Evolutionary conservation across 2,113 vertebrate species (phyloP).

Genomic region (Sphyrna mokarran): DNA sequence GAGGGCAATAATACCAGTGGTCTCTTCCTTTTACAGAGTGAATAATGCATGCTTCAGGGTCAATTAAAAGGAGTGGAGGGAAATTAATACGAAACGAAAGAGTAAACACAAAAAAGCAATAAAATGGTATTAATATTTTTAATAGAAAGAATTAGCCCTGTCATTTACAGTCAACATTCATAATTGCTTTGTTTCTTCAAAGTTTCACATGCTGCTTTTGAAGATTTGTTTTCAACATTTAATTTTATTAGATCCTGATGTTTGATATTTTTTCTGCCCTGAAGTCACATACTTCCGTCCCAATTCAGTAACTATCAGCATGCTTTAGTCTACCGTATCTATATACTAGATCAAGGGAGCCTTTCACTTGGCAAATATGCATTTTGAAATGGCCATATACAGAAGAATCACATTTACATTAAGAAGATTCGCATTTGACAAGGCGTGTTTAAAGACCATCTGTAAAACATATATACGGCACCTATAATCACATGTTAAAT

Average conservation of each 20-base stretch:
- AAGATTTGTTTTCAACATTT: slow-evolving; percentile 12
- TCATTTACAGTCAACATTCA: not conserved
- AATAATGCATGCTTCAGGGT: not conserved
- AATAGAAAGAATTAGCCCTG: not conserved
- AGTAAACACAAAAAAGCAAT: not conserved
- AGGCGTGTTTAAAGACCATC: not conserved
- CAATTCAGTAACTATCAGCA: not conserved
- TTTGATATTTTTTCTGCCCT: slow-evolving; percentile 22
- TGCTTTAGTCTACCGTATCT: not conserved
- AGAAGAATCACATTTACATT: no score
- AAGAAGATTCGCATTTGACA: not conserved
- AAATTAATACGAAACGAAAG: not conserved
- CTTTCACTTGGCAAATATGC: not conserved
- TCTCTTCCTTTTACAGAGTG: not conserved
- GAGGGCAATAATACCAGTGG: not conserved
- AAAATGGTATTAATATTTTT: not conserved
- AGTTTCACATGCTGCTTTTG: not conserved
- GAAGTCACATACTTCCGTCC: not conserved
- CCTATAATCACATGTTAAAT: not conserved
- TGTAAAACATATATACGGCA: not conserved
- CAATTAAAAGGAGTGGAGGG: not conserved
- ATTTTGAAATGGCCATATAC: not conserved
- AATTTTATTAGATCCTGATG: slow-evolving; percentile 27
- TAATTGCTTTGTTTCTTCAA: not conserved
- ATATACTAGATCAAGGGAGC: not conserved